phyloP scores from a whole-genome alignment of 2,888 invertebrate genomes.

The Nezara viridula region DNA sequence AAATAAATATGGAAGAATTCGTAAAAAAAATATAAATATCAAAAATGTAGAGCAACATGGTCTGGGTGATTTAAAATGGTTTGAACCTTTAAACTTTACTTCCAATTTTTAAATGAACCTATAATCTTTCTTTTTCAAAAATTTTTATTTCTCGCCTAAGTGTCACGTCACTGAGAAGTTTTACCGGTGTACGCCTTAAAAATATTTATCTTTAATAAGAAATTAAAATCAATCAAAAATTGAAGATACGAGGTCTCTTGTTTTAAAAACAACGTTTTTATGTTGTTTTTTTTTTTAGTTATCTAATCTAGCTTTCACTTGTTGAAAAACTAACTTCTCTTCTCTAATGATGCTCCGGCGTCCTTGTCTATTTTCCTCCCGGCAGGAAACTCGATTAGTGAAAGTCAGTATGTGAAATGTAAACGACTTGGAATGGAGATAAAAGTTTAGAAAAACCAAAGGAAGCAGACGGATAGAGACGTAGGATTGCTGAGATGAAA shows the following conservation, averaged over 20 bases:
- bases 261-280: neutral
- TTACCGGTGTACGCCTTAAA: no score
- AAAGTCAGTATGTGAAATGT: neutral
- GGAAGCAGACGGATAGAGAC: neutral
- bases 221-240: no score
- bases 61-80: no score
- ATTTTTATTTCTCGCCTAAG: no score
- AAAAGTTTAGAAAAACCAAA: constrained; percentile 22
- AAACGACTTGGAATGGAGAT: constrained; percentile 14
- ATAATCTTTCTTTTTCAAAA: no score
- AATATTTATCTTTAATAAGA: no score
- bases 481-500: constrained; percentile 40
- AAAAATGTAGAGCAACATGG: no score
- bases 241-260: neutral
- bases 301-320: neutral
- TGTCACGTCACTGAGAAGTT: no score
- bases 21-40: no score
- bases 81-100: no score
- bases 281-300: neutral
- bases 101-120: no score
- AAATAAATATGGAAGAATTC: no score
- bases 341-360: neutral
- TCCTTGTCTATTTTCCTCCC: neutral
- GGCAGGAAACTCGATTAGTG: constrained; percentile 7
- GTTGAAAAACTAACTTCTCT: neutral